These are phyloP conservation scores for Paramisgurnus dabryanus DNA, from an alignment of 2,113 vertebrate species.

Conservation along the genomic window DNA sequence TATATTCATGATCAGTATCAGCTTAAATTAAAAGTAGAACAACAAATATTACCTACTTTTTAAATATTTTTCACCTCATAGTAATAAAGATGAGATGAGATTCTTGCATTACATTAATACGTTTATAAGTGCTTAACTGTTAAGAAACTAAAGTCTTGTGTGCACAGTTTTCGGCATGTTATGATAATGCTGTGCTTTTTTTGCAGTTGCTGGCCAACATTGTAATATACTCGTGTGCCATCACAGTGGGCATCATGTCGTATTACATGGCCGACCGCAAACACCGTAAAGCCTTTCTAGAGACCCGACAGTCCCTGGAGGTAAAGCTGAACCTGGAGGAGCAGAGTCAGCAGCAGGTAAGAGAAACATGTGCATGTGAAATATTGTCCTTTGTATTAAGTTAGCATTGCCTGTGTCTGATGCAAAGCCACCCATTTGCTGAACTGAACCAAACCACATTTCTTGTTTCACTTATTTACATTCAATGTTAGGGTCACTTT, in stretches of 20 bases:
- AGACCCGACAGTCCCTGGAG: constrained; percentile 92
- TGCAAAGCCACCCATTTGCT: no score
- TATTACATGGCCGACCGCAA: constrained; percentile 98
- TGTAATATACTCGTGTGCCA: constrained; percentile 88
- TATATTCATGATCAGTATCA: no score
- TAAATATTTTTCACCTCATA: no score
- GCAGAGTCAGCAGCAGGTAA: constrained; percentile 96
- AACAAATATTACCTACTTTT: not conserved
- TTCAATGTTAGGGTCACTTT: no score
- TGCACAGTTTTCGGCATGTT: not conserved
- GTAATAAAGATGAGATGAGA: no score
- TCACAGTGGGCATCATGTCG: constrained; percentile 91
- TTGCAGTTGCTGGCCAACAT: constrained; percentile 82
- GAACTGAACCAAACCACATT: no score
- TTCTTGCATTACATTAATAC: no score
- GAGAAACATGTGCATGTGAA: constrained; percentile 29
- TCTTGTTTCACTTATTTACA: no score
- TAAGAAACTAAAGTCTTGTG: not conserved
- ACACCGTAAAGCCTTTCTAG: constrained; percentile 95
- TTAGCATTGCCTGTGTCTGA: not conserved
- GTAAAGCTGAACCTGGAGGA: constrained; percentile 97
- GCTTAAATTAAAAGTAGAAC: not conserved
- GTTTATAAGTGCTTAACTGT: no score
- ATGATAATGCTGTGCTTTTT: not conserved
- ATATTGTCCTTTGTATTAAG: not conserved